A percentile compares a stretch with the other conserved stretches of the same genome.
Conservation (phyloP, 1,140 invertebrate genomes). For the Aporrectodea caliginosa region DNA sequence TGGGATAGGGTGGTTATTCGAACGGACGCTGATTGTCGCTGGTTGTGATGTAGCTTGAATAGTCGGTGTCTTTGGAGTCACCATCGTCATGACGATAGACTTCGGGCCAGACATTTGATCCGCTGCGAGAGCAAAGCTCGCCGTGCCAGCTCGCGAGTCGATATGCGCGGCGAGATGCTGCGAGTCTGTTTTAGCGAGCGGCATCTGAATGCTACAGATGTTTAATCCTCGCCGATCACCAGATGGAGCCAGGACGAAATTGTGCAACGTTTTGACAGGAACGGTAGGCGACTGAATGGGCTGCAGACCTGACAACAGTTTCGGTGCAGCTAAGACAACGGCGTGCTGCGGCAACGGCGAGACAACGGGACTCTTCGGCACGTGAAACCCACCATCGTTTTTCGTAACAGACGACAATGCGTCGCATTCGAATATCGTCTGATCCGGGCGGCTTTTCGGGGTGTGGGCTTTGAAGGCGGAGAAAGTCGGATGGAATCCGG, state of each 20-base stretch:
- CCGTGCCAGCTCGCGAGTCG: too few relatives aligned
- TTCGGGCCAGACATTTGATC: neutral
- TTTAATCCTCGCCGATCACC: neutral
- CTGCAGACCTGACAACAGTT: neutral
- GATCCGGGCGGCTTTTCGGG: constrained; percentile 30
- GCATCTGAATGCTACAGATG: neutral
- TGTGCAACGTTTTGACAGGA: neutral
- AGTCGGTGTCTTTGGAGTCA: neutral
- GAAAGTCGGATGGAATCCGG: constrained; percentile 49
- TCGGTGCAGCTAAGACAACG: neutral
- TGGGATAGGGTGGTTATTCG: neutral
- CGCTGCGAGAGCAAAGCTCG: too few relatives aligned
- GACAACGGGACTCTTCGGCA: neutral
- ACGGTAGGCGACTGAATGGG: neutral
- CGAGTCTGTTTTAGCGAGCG: neutral
- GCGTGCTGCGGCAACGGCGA: neutral
- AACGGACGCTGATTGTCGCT: neutral
- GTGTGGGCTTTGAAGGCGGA: constrained; percentile 47
- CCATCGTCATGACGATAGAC: neutral
- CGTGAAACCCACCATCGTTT: neutral
- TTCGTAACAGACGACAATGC: neutral
- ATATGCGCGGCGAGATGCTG: neutral
- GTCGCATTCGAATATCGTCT: neutral
- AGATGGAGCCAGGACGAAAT: neutral
- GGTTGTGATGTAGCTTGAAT: neutral